phyloP scores from a whole-genome alignment of 2,888 invertebrate species.

The Limnephilus marmoratus region DNA sequence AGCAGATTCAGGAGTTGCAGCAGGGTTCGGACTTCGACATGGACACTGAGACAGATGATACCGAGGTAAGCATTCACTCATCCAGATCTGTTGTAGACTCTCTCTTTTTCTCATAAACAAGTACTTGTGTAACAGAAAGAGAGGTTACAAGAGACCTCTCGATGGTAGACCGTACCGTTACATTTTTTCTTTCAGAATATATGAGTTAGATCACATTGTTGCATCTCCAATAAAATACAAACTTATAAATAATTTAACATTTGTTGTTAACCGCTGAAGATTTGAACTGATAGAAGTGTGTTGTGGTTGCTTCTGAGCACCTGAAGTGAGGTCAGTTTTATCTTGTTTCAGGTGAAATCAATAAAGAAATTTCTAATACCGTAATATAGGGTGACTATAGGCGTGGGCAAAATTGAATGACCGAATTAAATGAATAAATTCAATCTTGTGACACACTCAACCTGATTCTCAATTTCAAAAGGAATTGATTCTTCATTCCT shows the following conservation, averaged over 20 bases:
- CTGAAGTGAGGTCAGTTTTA: background rate
- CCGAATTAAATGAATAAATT: no score
- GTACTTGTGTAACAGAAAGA: background rate
- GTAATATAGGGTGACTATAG: no score
- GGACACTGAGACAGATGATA: slow-evolving; percentile 90
- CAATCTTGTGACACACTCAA: no score
- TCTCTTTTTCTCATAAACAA: background rate
- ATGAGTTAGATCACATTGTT: no score
- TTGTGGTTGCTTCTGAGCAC: background rate
- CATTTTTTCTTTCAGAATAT: background rate
- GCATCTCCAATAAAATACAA: background rate
- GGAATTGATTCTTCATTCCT: no score
- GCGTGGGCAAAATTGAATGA: no score
- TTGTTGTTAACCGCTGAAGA: background rate
- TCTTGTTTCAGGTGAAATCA: background rate
- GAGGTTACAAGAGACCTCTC: background rate
- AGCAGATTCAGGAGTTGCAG: slow-evolving; percentile 86
- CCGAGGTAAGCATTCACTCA: slow-evolving; percentile 73
- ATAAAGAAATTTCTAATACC: background rate
- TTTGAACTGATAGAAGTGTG: background rate
- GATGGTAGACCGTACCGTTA: background rate
- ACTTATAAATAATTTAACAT: background rate
- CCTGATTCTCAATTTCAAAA: no score
- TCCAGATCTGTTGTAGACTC: background rate
- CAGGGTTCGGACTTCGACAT: slow-evolving; percentile 85